Evolutionary conservation across 2,113 vertebrate genomes (phyloP).

Genomic region (Panurus biarmicus): DNA sequence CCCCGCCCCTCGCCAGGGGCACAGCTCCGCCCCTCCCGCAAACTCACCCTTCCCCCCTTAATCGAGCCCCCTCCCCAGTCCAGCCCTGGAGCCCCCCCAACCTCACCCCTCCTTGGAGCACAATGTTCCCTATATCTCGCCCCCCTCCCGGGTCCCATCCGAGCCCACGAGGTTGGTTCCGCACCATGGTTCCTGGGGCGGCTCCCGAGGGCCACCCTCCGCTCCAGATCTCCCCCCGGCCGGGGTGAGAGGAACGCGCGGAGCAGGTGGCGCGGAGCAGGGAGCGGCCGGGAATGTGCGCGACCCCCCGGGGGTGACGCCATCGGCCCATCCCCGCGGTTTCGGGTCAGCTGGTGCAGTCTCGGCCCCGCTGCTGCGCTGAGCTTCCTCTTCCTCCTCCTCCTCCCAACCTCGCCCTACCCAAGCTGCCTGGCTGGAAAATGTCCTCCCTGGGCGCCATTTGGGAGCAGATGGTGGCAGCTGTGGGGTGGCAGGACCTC

Average conservation of each 20-base stretch:
- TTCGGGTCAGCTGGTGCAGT: neutral
- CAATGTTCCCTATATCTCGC: neutral
- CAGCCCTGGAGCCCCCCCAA: no score
- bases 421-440: neutral
- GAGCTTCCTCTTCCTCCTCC: neutral
- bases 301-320: neutral
- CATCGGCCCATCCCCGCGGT: neutral
- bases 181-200: neutral
- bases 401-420: neutral
- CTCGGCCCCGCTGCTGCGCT: neutral
- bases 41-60: neutral
- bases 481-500: neutral
- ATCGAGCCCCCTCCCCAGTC: neutral
- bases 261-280: neutral
- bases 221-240: neutral
- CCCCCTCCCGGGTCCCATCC: neutral
- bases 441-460: neutral
- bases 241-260: neutral
- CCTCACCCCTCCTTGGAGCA: neutral
- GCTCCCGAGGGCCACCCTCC: accelerated
- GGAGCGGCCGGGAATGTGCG: neutral
- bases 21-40: neutral
- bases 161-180: neutral
- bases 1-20: neutral
- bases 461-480: neutral